Conservation (phyloP, 2,113 vertebrate genomes). For the Esox niger region DNA sequence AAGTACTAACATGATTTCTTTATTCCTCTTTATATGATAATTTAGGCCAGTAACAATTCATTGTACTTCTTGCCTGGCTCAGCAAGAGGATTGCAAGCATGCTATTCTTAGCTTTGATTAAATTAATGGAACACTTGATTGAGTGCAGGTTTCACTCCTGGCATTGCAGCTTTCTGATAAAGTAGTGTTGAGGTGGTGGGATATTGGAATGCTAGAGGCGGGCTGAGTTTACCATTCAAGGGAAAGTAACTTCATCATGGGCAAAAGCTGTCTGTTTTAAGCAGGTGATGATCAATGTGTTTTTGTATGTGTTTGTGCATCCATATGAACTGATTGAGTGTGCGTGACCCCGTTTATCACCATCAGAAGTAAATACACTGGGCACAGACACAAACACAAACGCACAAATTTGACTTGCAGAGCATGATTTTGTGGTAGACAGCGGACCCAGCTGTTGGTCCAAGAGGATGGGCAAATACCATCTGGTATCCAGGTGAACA, state of each 20-base stretch:
- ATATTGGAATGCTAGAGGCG: slow-evolving; percentile 47
- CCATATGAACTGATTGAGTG: slow-evolving; percentile 22
- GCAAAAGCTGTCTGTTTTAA: slow-evolving; percentile 29
- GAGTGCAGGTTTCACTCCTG: slow-evolving; percentile 59
- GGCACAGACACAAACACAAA: slow-evolving; percentile 9
- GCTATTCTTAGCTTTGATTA: slow-evolving; percentile 53
- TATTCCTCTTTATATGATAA: slow-evolving; percentile 65
- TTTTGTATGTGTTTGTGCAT: slow-evolving; percentile 27
- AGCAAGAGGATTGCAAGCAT: slow-evolving; percentile 40
- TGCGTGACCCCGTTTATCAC: not conserved
- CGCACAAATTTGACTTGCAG: slow-evolving; percentile 1
- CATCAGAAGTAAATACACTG: not conserved
- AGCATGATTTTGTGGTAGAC: slow-evolving; percentile 1
- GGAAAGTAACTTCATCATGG: slow-evolving; percentile 46
- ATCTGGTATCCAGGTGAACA: slow-evolving; percentile 55
- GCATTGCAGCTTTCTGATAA: slow-evolving; percentile 53
- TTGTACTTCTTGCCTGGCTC: slow-evolving; percentile 46
- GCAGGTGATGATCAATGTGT: slow-evolving; percentile 46
- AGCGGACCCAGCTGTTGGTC: slow-evolving; percentile 37
- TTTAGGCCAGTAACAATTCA: slow-evolving; percentile 38
- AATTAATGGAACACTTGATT: slow-evolving; percentile 61
- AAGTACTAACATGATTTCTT: slow-evolving; percentile 35
- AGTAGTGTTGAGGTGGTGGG: slow-evolving; percentile 37
- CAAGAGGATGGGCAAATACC: slow-evolving; percentile 39
- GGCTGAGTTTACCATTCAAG: slow-evolving; percentile 32